phyloP scores from a whole-genome alignment of 1,140 invertebrate species.

The Contarinia nasturtii region DNA sequence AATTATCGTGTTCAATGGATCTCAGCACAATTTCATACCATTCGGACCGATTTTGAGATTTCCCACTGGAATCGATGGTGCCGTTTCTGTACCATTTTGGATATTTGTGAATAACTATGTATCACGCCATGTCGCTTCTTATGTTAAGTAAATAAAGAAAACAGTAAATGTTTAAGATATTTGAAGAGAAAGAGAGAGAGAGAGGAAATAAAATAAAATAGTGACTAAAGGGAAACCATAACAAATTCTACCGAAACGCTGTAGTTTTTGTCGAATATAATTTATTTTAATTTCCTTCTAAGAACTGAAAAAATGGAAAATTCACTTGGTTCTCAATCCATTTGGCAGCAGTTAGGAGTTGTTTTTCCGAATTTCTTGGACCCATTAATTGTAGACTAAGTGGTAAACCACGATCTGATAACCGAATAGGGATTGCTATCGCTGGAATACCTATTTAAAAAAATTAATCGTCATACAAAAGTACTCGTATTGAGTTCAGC shows the following conservation, averaged over 20 bases:
- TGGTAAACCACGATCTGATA: conserved; percentile 64
- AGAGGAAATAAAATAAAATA: too few species aligned
- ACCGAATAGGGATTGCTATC: conserved; percentile 62
- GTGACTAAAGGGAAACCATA: too few species aligned
- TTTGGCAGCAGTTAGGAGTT: conserved; percentile 59
- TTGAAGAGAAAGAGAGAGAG: too few species aligned
- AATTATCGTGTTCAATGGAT: conserved; percentile 1
- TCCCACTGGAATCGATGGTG: not conserved
- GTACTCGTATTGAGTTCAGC: too few species aligned
- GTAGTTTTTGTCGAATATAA: too few species aligned
- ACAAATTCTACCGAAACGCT: too few species aligned
- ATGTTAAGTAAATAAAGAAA: not conserved
- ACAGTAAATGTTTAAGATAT: too few species aligned
- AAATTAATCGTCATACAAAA: too few species aligned
- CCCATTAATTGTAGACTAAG: conserved; percentile 88
- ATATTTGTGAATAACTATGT: conserved; percentile 1
- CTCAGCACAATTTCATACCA: not conserved
- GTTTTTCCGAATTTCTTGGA: conserved; percentile 53
- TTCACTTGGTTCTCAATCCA: conserved; percentile 60
- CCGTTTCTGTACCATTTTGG: conserved; percentile 3
- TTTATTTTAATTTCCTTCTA: too few species aligned
- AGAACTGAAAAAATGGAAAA: conserved; percentile 26
- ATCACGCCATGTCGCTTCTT: not conserved
- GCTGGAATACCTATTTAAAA: conserved; percentile 51
- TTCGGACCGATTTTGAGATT: not conserved